Percentiles rank a stretch among this genome's conserved stretches.
Conservation (phyloP, 2,113 vertebrate genomes). For the Alces alces region DNA sequence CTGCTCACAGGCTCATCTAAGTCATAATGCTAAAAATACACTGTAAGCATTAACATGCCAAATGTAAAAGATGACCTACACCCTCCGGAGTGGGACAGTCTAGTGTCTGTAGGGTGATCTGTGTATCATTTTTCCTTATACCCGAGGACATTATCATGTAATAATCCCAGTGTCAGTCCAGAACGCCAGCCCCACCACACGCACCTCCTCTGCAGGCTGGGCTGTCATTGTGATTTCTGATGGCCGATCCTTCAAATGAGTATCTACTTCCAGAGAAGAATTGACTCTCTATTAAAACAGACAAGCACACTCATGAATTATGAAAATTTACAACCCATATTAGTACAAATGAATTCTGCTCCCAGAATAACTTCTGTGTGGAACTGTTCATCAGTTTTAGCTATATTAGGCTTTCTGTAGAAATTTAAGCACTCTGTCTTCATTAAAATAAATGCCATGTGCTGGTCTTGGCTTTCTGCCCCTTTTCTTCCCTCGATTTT, state of each 20-base stretch:
- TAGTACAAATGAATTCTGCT: neutral
- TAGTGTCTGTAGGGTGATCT: neutral
- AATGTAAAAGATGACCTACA: neutral
- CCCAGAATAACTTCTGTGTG: neutral
- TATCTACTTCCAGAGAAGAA: constrained; percentile 47
- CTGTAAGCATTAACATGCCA: constrained; percentile 17
- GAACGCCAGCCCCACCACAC: neutral
- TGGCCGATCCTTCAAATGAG: neutral
- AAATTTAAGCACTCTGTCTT: constrained; percentile 16
- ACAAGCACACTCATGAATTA: constrained; percentile 2
- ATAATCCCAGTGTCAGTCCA: neutral
- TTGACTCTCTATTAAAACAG: constrained; percentile 62
- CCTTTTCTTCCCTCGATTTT: neutral
- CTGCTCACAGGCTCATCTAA: neutral
- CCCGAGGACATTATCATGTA: neutral
- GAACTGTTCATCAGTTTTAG: neutral
- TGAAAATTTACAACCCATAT: neutral
- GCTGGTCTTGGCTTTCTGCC: neutral
- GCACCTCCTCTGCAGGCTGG: constrained; percentile 43
- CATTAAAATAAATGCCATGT: neutral
- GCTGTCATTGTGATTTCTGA: neutral
- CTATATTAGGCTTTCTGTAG: neutral
- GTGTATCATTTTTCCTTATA: neutral
- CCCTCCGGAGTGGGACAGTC: neutral
- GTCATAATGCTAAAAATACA: neutral